Evolutionary conservation across 2,888 invertebrate species (phyloP), one percentile per base, ranked within the genome.

Genomic region (Herminia tarsipennalis): DNA sequence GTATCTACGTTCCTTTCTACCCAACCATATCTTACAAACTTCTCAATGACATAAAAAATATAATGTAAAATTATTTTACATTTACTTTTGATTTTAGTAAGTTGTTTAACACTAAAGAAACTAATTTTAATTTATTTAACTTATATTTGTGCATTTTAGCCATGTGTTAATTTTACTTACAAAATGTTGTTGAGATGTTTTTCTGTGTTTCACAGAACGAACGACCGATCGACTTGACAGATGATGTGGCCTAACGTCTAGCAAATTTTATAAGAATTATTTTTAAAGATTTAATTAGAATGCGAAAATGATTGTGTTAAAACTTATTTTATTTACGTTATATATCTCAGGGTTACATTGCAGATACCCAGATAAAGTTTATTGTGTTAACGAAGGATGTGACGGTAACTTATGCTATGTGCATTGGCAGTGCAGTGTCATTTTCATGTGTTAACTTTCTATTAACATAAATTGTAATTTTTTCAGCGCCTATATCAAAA

Each of bases 301-400:
- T 91, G 90, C 84, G 64, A 90, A 87, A 77, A 91, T 90, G 90
- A 79, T 83, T 79, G 71, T 83, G 61, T 74, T 79, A 57, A 81
- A 81, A 77, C 65, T 81, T 78, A 72, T 86, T 78, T 71, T 88
- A 81, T 81, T 88, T 77, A 76, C 78, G 65, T 78, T 83, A 74
- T 77, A 81, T 65, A 69, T 88, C 52, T 73, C 81, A 56, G 57
- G 77, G 45, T 76, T 77, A 59, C 71, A 84, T 45, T 83, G 91
- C 73, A 82, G 88, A 83, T 86, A 94, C 70, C 94, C 95, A 41
- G 93, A 95, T 76, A 93, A 94, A 83, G 93, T 95, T 71, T 86
- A 93, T 74, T 96, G 96, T 92, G 94, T 90, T 65, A 94, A 96
- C 87, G 83, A 91, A 79, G 83, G 93, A 76, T 96, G 96, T 83